Evolutionary conservation across 1,140 invertebrate species (phyloP), one percentile per base, ranked within the genome.

Genomic region (Nasonia vitripennis): DNA sequence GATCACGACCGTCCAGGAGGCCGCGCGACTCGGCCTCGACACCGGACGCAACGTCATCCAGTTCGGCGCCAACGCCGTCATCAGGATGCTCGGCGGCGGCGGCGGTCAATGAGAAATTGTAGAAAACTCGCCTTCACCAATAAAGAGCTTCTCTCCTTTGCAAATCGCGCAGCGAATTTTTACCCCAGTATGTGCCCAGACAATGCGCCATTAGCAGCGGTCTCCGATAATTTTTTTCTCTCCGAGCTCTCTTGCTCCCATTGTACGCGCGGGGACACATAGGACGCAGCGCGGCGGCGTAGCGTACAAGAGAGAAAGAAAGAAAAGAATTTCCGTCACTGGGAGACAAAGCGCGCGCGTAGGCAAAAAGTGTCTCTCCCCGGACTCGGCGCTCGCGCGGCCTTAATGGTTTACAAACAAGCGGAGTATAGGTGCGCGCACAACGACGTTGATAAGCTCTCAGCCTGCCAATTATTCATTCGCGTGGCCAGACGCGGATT

Each of bases 361-460:
- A 31, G 23, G 14, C 10, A 71, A 71, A 71, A 71, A 12, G 68
- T 71, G 12, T 71, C 23, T 71, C 23, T 4, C 55, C 17, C 55
- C 7, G 17, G 75, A n/a, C 75, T 12, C n/a, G 34, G 34, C 4
- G 27, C 37, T 10, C 14, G 27, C 37, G 31, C 14, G 74, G 1
- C 20, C 41, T 68, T 84, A 84, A 84, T 84, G 83, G 68, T 79
- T 73, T 84, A 79, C 77, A 79, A 84, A 79, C 83, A 84, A 79
- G 45, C 73, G 11, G 23, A 45, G 27, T 78, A 23, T 48, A 20
- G 48, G 48, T 23, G 68, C 2, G 62, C 34, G 68, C 75, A 71
- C 78, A 37, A 31, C 41, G 75, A 68, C 14, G 82, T 51, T 31
- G 41, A 45, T 9, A 62, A n/a, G 55, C 20, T n/a, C 34, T 55